Conservation (phyloP, 2,888 invertebrate species). For the Cantharis rufa region DNA sequence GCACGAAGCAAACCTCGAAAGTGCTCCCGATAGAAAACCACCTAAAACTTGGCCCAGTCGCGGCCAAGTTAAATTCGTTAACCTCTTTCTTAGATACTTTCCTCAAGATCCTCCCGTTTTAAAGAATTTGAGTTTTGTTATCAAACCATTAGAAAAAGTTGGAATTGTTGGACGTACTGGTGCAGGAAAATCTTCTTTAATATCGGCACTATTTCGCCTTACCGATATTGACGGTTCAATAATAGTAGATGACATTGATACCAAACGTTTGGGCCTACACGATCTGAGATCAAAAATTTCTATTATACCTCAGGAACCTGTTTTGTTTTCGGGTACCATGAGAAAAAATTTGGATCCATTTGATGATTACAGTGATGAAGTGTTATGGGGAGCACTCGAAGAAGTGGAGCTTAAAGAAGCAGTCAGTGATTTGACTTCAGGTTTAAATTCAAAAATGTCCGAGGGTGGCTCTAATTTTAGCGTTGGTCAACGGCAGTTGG, state of each 20-base stretch:
- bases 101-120: slow-evolving; percentile 75
- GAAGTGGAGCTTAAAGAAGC: slow-evolving; percentile 79
- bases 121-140: slow-evolving; percentile 68
- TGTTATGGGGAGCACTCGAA: slow-evolving; percentile 83
- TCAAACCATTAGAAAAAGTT: slow-evolving; percentile 73
- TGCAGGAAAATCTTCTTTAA: slow-evolving; percentile 74
- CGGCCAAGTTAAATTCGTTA: slow-evolving; percentile 70
- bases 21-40: slow-evolving; percentile 68
- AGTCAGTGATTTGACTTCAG: slow-evolving; percentile 66
- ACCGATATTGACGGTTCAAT: slow-evolving; percentile 63
- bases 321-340: slow-evolving; percentile 84
- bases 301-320: slow-evolving; percentile 63
- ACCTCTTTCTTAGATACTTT: slow-evolving; percentile 73
- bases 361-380: slow-evolving; percentile 74
- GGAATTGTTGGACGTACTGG: slow-evolving; percentile 84
- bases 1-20: slow-evolving; percentile 67
- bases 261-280: slow-evolving; percentile 58
- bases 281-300: slow-evolving; percentile 59
- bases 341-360: slow-evolving; percentile 91
- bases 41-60: slow-evolving; percentile 74
- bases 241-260: slow-evolving; percentile 65
- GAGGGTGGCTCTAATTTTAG: slow-evolving; percentile 63
- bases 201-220: slow-evolving; percentile 70
- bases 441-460: slow-evolving; percentile 70
- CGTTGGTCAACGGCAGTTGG: slow-evolving; percentile 64